Percentiles rank a stretch among this genome's conserved stretches.
These are phyloP conservation scores for Nyleta sp. DNA, from an alignment of 2,888 invertebrate species.

Conservation along the genomic window DNA sequence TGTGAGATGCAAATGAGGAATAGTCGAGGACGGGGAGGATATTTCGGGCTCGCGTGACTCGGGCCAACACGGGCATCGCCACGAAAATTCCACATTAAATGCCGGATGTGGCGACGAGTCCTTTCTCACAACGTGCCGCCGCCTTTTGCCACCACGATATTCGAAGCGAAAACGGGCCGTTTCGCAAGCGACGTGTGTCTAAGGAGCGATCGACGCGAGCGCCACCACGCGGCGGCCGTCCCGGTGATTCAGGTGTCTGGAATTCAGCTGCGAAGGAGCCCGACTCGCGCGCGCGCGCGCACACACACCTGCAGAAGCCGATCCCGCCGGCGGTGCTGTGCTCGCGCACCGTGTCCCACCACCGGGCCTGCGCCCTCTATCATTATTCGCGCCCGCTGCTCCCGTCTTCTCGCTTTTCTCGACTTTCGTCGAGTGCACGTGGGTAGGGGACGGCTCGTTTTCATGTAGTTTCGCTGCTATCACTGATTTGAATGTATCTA, in stretches of 20 bases:
- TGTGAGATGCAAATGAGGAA: conserved; percentile 35
- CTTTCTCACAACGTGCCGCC: too few relatives aligned
- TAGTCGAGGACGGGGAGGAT: conserved; percentile 8
- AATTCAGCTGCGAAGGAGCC: conserved; percentile 26
- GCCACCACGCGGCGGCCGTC: conserved; percentile 3
- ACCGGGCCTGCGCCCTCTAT: neutral
- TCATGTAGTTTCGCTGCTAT: too few relatives aligned
- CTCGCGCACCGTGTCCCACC: conserved; percentile 24
- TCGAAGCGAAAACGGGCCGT: conserved; percentile 10
- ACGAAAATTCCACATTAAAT: conserved; percentile 60
- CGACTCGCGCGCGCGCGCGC: conserved; percentile 14
- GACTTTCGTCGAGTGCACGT: conserved; percentile 26
- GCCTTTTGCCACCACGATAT: conserved; percentile 8
- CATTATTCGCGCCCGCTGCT: neutral
- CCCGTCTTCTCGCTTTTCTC: conserved; percentile 6
- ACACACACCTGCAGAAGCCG: conserved; percentile 18
- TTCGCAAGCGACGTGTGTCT: too few relatives aligned
- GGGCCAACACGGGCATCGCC: conserved; percentile 19
- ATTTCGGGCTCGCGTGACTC: conserved; percentile 55
- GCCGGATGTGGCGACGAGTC: conserved; percentile 63
- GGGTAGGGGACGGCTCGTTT: too few relatives aligned
- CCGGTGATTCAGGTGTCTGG: conserved; percentile 34
- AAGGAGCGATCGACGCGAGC: conserved; percentile 17
- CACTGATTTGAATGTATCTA: too few relatives aligned
- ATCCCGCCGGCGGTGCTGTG: conserved; percentile 12